Evolutionary conservation across 2,797 vertebrate genomes (phyloP).

Genomic region (Nasua narica): DNA sequence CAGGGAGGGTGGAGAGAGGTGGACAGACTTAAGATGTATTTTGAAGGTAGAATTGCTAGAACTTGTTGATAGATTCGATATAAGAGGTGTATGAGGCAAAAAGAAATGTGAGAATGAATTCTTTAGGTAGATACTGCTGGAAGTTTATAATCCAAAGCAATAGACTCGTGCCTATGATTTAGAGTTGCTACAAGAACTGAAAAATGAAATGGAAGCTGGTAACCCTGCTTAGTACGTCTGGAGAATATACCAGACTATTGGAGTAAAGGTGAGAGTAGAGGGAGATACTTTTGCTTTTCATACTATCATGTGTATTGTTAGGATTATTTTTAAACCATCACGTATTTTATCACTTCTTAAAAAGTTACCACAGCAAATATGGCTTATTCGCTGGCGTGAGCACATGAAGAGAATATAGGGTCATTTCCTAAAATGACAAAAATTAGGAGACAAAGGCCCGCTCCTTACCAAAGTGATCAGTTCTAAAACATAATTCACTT

Average conservation of each 20-base stretch:
- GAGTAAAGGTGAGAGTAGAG: neutral
- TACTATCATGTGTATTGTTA: neutral
- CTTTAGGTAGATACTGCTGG: neutral
- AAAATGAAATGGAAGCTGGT: neutral
- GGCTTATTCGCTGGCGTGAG: neutral
- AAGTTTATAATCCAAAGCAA: neutral
- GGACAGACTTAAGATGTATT: neutral
- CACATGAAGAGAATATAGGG: neutral
- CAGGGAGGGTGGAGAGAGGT: neutral
- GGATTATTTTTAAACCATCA: neutral
- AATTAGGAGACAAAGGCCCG: neutral
- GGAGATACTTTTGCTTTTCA: neutral
- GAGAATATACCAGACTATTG: neutral
- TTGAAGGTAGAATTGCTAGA: neutral
- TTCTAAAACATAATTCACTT: neutral
- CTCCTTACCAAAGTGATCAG: neutral
- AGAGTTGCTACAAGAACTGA: neutral
- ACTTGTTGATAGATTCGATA: neutral
- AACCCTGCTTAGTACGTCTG: neutral
- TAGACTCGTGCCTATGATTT: neutral
- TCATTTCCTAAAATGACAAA: slow-evolving; percentile 26
- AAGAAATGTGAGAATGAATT: neutral
- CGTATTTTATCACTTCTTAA: neutral
- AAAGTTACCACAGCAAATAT: neutral
- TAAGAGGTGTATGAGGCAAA: neutral